Conservation (phyloP, 2,888 invertebrate species). For the Globia sparganii region DNA sequence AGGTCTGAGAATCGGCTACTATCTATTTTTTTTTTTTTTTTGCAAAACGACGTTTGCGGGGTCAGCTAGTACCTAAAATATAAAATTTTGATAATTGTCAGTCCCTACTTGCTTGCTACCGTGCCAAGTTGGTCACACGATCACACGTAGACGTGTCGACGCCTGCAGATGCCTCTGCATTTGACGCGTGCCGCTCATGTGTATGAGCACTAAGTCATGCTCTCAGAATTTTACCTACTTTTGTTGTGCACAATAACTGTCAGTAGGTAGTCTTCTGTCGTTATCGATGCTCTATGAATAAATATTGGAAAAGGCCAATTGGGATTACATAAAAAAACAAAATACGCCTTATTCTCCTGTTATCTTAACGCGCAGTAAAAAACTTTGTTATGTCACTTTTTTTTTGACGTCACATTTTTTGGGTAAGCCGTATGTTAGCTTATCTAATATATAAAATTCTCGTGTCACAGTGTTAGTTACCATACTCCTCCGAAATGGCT, state of each 20-base stretch:
- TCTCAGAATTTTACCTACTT: not conserved
- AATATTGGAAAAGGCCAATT: slow-evolving; percentile 29
- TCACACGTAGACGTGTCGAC: too few relatives aligned
- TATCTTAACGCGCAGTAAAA: slow-evolving; percentile 15
- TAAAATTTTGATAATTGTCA: not conserved
- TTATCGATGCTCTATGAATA: slow-evolving; percentile 14
- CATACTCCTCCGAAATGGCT: too few relatives aligned
- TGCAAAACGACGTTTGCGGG: too few relatives aligned
- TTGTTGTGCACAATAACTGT: not conserved
- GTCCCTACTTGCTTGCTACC: not conserved
- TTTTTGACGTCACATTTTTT: slow-evolving; percentile 36
- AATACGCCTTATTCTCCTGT: slow-evolving; percentile 16
- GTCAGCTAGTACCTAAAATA: too few relatives aligned
- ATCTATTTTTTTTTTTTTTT: too few relatives aligned
- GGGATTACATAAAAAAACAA: slow-evolving; percentile 18
- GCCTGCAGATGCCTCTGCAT: too few relatives aligned
- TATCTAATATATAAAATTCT: too few relatives aligned
- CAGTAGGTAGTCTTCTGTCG: slow-evolving; percentile 2
- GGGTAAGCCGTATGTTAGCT: slow-evolving; percentile 9
- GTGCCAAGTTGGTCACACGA: not conserved
- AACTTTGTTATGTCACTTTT: slow-evolving; percentile 20
- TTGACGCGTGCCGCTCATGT: not conserved
- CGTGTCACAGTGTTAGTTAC: too few relatives aligned
- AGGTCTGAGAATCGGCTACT: too few relatives aligned
- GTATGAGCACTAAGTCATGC: not conserved